Base-by-base conservation (phyloP, 2,888 invertebrate species). In the Oscheius sp. region DNA sequence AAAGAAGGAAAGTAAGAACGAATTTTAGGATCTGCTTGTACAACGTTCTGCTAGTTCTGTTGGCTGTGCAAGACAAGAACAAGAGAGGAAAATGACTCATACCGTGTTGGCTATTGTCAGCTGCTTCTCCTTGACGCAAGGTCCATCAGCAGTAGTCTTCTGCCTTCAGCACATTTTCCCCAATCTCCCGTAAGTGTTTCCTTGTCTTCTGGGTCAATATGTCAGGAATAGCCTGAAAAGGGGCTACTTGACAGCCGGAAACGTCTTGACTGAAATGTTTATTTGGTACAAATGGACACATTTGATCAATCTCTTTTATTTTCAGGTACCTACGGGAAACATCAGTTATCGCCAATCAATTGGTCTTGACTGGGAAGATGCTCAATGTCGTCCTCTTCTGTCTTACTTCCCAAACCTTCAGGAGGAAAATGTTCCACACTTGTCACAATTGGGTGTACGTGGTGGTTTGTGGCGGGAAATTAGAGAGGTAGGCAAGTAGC, bases 361-460 rank as follows among this genome's bases (percentile, higher is more conserved):
- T 84, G 2, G 83, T 83, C 7, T 68, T 84, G 53, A 84, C 80
- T 16, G 82, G 83, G 12, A 85, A 87, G 73, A 86, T 86, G 79
- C 78, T 86, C 41, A 87, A 87, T 73, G 84, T 87, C 63, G 81
- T 86, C 1, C 78, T 87, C 18, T 85, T 87, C 76, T 87, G 86
- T 59, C 74, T 87, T 41, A 82, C 83, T 5, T 87, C 87, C 2
- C 78, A 84, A 27, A 81, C 84, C 1, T 87, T 87, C 81, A 83
- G 87, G 1, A 66, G 81, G 1, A 78, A 85, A 5, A 74, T 86
- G 29, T 73, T 82, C 69, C 66, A 68, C 43, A 80, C 80, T 16
- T 81, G 77, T 41, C 70, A 78, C 18, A 78, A 72, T 66, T 80
- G 80, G 80, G 72, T 71, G 53, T 70, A 72, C 25, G 45, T 74